Percentiles rank a stretch among this genome's conserved stretches.
Evolutionary conservation across 2,113 vertebrate genomes (phyloP).

Genomic region (Daboia siamensis): DNA sequence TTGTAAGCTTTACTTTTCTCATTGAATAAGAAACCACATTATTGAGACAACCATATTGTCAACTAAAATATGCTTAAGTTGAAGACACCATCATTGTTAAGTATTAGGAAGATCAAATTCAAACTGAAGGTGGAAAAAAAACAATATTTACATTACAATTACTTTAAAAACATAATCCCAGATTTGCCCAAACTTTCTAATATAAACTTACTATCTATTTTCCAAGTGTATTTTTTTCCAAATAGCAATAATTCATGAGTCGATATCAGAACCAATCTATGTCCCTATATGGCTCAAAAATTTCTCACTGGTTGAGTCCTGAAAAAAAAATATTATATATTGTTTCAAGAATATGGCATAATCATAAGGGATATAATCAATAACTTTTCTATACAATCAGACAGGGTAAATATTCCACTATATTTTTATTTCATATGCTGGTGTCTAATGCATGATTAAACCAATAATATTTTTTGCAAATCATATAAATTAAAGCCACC

Average conservation of each 20-base stretch:
- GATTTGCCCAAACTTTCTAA: background rate
- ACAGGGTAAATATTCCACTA: background rate
- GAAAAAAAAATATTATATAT: background rate
- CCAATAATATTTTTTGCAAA: background rate
- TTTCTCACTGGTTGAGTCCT: background rate
- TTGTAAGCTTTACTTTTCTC: background rate
- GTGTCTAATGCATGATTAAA: background rate
- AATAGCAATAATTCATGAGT: background rate
- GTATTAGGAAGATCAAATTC: background rate
- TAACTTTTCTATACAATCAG: background rate
- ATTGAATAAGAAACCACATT: background rate
- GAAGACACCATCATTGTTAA: background rate
- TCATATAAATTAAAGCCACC: background rate
- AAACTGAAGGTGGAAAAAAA: background rate
- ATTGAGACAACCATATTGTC: background rate
- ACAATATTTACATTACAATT: background rate
- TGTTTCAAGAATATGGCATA: background rate
- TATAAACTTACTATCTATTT: background rate
- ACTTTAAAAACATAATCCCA: background rate
- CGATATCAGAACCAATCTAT: background rate
- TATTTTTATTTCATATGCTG: background rate
- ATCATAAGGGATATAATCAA: background rate
- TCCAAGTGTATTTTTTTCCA: background rate
- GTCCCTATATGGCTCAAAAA: background rate
- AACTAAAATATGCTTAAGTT: background rate